Evolutionary conservation across 2,113 vertebrate species (phyloP), one percentile per base, ranked within the genome.

Genomic region (Oplegnathus fasciatus): DNA sequence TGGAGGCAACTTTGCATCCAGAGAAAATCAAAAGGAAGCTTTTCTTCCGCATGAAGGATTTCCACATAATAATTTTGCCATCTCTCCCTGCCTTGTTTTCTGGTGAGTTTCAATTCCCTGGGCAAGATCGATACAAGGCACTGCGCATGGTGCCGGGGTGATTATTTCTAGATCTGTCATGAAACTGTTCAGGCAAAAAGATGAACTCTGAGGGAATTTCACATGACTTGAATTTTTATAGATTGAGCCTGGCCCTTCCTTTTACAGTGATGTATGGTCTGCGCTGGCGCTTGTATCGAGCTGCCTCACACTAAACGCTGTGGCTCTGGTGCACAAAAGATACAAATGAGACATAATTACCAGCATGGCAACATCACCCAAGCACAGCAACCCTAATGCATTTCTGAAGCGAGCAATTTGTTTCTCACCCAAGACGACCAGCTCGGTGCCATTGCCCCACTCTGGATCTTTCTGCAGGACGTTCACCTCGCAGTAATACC

Each of bases 151-250:
- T 79, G 78, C 91, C 42, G 73, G 58, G 88, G 92, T 92, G 91
- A 94, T 94, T 94, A 94, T 93, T 94, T 89, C 88, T 93, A 87
- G 85, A 90, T 94, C 88, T 93, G 93, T 93, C 94, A 92, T 69
- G 83, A 93, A 93, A 83, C 92, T 88, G 88, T 83, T 94, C 89
- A 92, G 86, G 91, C 93, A 91, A 87, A 92, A 92, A 93, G 89
- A 92, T 85, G 83, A 92, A 92, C 91, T 92, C 89, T 44, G 62
- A 87, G 90, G 92, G 87, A 87, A 89, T 89, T 88, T 90, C 91
- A 81, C 91, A 79, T 80, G 85, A 75, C 84, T 87, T 79, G 85
- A 88, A 88, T 92, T 88, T 91, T 85, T 89, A 89, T 87, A 80
- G 86, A 88, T 88, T 60, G 75, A 83, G 80, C 69, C 32, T 8